Conservation (phyloP, 35 echinoderm and acorn worm genomes). For the Ptychodera flava region DNA sequence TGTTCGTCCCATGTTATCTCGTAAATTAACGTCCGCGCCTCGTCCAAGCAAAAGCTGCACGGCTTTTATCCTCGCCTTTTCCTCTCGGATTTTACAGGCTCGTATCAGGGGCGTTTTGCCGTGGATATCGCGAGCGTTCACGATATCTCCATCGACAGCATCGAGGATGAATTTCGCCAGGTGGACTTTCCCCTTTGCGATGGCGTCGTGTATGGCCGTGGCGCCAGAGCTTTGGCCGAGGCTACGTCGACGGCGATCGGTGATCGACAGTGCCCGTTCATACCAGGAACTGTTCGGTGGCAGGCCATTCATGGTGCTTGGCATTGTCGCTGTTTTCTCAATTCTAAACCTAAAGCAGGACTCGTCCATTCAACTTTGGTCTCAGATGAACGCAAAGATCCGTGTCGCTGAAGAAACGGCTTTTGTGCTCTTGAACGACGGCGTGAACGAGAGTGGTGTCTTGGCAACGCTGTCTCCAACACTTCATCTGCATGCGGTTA, state of each 20-base stretch:
- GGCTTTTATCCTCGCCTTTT: slow-evolving; percentile 24
- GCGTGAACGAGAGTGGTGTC: too few species aligned
- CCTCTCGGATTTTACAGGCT: slow-evolving; percentile 50
- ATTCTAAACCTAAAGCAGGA: background rate
- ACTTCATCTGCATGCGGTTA: too few species aligned
- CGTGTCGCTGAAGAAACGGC: too few species aligned
- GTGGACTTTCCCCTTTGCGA: slow-evolving; percentile 85
- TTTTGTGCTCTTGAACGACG: too few species aligned
- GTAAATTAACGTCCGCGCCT: slow-evolving; percentile 62
- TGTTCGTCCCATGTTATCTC: slow-evolving; percentile 83
- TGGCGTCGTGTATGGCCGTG: slow-evolving; percentile 71
- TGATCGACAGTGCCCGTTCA: background rate
- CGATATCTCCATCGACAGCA: slow-evolving; percentile 62
- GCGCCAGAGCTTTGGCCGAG: slow-evolving; percentile 76
- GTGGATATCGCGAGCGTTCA: slow-evolving; percentile 64
- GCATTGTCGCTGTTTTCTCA: background rate
- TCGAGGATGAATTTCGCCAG: slow-evolving; percentile 87
- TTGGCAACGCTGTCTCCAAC: too few species aligned
- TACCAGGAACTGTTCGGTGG: background rate
- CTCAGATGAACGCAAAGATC: too few species aligned
- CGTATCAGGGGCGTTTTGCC: slow-evolving; percentile 92
- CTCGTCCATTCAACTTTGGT: too few species aligned
- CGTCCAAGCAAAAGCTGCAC: slow-evolving; percentile 56
- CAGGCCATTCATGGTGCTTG: background rate
- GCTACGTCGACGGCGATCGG: slow-evolving; percentile 41